Evolutionary conservation across 2,797 vertebrate genomes (phyloP), one percentile per base, ranked within the genome.

Genomic region (Enteromius thamalakanensis): DNA sequence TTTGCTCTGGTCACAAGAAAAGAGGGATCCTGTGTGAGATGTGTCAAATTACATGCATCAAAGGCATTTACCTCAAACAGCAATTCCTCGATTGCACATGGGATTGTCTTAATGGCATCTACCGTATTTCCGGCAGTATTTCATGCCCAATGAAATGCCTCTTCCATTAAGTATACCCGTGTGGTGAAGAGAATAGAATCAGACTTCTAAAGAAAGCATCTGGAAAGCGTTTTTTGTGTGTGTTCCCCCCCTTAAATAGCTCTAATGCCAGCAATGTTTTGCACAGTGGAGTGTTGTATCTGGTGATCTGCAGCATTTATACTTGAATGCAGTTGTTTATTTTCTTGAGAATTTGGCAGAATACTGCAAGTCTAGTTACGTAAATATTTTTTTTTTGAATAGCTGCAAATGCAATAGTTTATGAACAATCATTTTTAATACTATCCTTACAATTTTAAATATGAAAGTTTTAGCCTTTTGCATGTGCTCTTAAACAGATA

Each of bases 1-100:
- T 94, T 94, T 90, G 88, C 68, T 87, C 82, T 78, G 86, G 90
- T 87, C 88, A 87, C 87, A 85, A 84, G 87, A 87, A 87, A 87
- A 84, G 45, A 65, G 8, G 68, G 45, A 81, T 76, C 42, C 77
- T 81, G 34, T 83, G 62, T 71, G 86, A 74, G 21, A 86, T 79
- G 68, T 83, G 80, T 76, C 23, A 85, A 21, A 74, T 80, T 83
- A 84, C 32, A 76, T 29, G 26, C 53, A 83, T 76, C 23, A 80
- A 76, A 62, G 71, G 40, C 65, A 65, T 49, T 53, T 67, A 83
- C 72, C 65, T 71, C 53, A 40, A 76, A 62, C 76, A 58, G 53
- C 67, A 80, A 67, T 71, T 51, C 34, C 37, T 40, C 40, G 9
- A 51, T 69, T 79, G 47, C 47, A 80, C 9, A 71, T 37, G 65